Evolutionary conservation across 2,113 vertebrate species (phyloP), one percentile per base, ranked within the genome.

Genomic region (Acrocephalus kingi): DNA sequence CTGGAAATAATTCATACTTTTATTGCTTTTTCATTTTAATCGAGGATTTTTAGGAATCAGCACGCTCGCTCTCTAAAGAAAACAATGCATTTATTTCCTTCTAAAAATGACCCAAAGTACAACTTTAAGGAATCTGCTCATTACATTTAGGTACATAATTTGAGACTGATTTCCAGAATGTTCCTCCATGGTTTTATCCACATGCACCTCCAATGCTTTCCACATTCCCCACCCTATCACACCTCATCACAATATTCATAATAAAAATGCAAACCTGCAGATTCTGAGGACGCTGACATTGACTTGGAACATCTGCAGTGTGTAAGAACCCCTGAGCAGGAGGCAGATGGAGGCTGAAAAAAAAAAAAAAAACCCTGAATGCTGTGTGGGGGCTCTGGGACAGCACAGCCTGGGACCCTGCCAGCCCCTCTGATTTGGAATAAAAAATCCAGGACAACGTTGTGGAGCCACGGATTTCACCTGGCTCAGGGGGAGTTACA

Each of bases 1-100:
- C 61, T 63, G 61, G 66, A 75, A 85, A 59, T 1, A 55, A 86
- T 52, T 31, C 22, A 11, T 10, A 4, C 18, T 7, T 69, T 27
- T 7, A 64, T 27, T 11, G 3, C 6, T 30, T 43, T 56, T 39
- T 37, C 30, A 5, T 75, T 54, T 55, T 55, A n/a, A 64, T 46
- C 45, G 41, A 91, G 15, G 22, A 19, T 15, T 55, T 75, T 8
- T 7, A 93, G 45, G 75, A 92, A 81, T 55, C 28, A 23, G 30
- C 72, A 76, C 72, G 89, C 69, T 21, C 14, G 12, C 4, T 23
- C 35, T 85, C 87, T 93, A 74, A 48, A 94, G 85, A 94, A 95
- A 96, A 91, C 23, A 6, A 84, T 0, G 45, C 4, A 8, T 95
- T 97, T 96, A 93, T 95, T 95, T 96, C 21, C 68, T 79, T 73